Conservation (phyloP, 2,888 invertebrate genomes). For the Melanotus villosus region DNA sequence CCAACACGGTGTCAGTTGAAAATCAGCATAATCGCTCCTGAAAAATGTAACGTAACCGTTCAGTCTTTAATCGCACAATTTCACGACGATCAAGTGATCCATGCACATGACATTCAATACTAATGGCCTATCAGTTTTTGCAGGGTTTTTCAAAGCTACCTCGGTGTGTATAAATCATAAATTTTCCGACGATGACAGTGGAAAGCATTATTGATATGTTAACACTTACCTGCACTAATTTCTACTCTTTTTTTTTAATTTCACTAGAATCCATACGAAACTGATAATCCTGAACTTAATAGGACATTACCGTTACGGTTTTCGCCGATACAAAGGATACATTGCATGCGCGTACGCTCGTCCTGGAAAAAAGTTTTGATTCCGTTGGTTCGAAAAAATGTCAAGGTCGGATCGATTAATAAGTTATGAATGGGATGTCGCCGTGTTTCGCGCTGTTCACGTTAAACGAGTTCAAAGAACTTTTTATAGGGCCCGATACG, state of each 20-base stretch:
- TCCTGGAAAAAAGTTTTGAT: conserved; percentile 59
- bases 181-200: conserved; percentile 61
- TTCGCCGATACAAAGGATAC: conserved; percentile 25
- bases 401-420: conserved; percentile 68
- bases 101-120: conserved; percentile 57
- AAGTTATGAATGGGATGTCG: conserved; percentile 65
- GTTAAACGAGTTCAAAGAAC: conserved; percentile 60
- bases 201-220: conserved; percentile 64
- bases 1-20: conserved; percentile 24
- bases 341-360: conserved; percentile 47
- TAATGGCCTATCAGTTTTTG: conserved; percentile 59
- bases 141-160: conserved; percentile 55
- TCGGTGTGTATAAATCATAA: conserved; percentile 62
- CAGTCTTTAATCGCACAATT: conserved; percentile 48
- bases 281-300: conserved; percentile 54
- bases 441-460: conserved; percentile 40
- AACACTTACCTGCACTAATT: conserved; percentile 62
- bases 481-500: conserved; percentile 41
- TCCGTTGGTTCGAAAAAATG: conserved; percentile 61
- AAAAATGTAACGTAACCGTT: conserved; percentile 32
- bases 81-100: conserved; percentile 53
- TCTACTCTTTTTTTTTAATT: conserved; percentile 50
- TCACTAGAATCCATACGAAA: conserved; percentile 44
- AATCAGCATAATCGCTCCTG: conserved; percentile 37
- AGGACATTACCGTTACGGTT: conserved; percentile 47